Evolutionary conservation across 2,888 invertebrate species (phyloP).

Genomic region (Melanargia galathea): DNA sequence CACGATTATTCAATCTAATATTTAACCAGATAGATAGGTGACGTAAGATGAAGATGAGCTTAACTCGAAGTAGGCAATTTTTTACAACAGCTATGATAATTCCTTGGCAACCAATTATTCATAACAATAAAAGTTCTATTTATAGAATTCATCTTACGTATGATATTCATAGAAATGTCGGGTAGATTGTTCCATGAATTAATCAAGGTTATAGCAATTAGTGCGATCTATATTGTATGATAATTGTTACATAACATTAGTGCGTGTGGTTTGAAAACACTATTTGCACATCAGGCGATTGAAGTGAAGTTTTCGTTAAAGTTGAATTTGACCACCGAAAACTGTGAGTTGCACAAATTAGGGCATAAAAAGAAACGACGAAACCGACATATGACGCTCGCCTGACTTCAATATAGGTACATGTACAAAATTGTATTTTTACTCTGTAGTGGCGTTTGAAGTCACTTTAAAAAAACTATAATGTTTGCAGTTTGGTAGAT

Average conservation of each 20-base stretch:
- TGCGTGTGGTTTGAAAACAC: too few species aligned
- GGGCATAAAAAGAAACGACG: too few species aligned
- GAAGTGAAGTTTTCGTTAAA: too few species aligned
- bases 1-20: background rate
- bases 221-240: background rate
- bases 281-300: too few species aligned
- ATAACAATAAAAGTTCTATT: constrained; percentile 20
- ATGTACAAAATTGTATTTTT: too few species aligned
- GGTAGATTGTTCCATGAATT: constrained; percentile 2
- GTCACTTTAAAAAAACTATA: too few species aligned
- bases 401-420: too few species aligned
- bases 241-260: background rate
- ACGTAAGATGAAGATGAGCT: constrained; percentile 4
- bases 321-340: too few species aligned
- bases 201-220: constrained; percentile 20
- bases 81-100: constrained; percentile 1
- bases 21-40: background rate
- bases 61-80: background rate
- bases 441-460: too few species aligned
- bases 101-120: constrained; percentile 17
- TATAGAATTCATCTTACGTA: constrained; percentile 7
- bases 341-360: too few species aligned
- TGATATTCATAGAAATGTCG: constrained; percentile 21
- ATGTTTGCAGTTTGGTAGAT: too few species aligned
- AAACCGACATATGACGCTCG: too few species aligned